Evolutionary conservation across 2,888 invertebrate genomes (phyloP), one percentile per base, ranked within the genome.

Genomic region (Luperina nickerlii): DNA sequence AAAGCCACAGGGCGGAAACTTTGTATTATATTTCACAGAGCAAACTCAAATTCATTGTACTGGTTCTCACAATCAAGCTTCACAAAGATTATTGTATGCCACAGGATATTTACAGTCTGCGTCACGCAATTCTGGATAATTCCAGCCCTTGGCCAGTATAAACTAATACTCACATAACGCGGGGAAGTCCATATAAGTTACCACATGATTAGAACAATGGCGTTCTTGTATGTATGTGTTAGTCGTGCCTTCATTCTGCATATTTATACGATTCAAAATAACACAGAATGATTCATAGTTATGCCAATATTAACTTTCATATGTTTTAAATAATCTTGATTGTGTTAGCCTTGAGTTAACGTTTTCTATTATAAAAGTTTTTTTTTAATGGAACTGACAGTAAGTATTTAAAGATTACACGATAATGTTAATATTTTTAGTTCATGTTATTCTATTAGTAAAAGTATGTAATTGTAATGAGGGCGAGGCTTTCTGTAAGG

Each of bases 121-220:
- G 54, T 62, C 62, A 66, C 32, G 38, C 32, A 54, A 42, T 74
- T 83, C 83, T 74, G 32, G 78, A 8, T 78, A 11, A 62, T 83
- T 65, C 72, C n/a, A 67, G 74, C 20, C 67, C 32, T 63, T 60
- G 63, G 11, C 32, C 27, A 48, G 38, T 70, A 24, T 65, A 51
- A 32, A 67, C 51, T 54, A 70, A n/a, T 60, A 54, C 63, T 24
- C n/a, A 67, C 7, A 38, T 51, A 42, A 27, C 15, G 38, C 83
- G 62, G 76, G 76, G 76, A 74, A 74, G n/a, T 79, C 75, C 67
- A 51, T n/a, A 13, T 0, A 42, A 24, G 20, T n/a, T 11, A 67
- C 42, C 32, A 5, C 70, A 57, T 57, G 65, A 54, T 67, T 73
- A 63, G 54, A 72, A 78, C 84, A 86, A 83, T 70, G 15, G 54